These are phyloP conservation scores for Catharus ustulatus DNA, from an alignment of 2,797 vertebrate species.

Conservation along the genomic window DNA sequence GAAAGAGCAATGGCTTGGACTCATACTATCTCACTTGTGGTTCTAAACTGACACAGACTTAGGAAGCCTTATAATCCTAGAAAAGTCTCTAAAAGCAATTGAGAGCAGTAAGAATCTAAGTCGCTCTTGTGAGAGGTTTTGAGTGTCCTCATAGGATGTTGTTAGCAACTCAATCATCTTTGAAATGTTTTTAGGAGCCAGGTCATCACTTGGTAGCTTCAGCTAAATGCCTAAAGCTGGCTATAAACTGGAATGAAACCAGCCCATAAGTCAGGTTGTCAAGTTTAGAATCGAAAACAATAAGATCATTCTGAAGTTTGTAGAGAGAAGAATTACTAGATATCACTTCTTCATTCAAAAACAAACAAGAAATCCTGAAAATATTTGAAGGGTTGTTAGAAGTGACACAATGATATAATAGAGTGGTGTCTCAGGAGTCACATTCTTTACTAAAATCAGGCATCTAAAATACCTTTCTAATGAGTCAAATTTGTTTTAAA, in stretches of 20 bases:
- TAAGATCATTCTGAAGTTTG: neutral
- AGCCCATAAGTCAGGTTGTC: neutral
- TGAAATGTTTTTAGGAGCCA: neutral
- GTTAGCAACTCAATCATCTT: neutral
- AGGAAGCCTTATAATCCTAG: neutral
- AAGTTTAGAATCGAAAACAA: neutral
- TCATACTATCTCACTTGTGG: neutral
- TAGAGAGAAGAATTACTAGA: neutral
- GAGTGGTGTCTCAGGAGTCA: neutral
- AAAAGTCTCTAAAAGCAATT: neutral
- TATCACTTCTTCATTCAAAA: neutral
- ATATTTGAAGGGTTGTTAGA: neutral
- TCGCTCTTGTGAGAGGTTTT: neutral
- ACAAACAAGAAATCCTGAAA: neutral
- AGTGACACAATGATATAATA: neutral
- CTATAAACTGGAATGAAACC: neutral
- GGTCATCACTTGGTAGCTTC: neutral
- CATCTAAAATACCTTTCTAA: neutral
- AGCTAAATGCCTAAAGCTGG: neutral
- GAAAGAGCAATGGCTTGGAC: neutral
- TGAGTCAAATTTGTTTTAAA: neutral
- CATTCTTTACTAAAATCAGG: neutral
- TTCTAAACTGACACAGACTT: neutral
- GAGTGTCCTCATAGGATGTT: neutral
- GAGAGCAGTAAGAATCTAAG: neutral